Percentiles rank a stretch among this genome's conserved stretches.
Evolutionary conservation across 2,888 invertebrate genomes (phyloP).

Genomic region (Suillia variegata): DNA sequence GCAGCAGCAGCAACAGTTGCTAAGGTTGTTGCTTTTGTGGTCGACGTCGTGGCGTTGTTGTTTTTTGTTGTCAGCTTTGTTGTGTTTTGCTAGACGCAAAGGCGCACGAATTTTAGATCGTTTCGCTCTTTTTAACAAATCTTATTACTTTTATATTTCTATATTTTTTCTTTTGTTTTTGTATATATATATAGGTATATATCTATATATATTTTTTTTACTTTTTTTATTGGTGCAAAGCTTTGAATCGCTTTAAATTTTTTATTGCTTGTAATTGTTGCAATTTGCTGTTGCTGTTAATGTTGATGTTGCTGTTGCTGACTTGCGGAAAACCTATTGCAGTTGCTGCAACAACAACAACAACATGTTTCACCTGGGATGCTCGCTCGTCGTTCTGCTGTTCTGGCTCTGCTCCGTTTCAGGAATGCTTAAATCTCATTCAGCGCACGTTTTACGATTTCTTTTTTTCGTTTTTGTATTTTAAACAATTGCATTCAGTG

Average conservation of each 20-base stretch:
- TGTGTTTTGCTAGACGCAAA: not conserved
- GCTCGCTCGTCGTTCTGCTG: too few relatives aligned
- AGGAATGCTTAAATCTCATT: not conserved
- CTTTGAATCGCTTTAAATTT: not conserved
- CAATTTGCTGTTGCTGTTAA: too few relatives aligned
- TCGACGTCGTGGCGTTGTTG: conserved; percentile 41
- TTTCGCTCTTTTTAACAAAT: too few relatives aligned
- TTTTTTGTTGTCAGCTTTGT: not conserved
- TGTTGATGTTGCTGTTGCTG: too few relatives aligned
- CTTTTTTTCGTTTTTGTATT: not conserved
- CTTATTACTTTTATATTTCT: not conserved
- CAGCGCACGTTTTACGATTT: not conserved
- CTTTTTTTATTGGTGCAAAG: conserved; percentile 16
- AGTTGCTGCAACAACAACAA: conserved; percentile 2
- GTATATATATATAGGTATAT: not conserved
- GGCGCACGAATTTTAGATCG: not conserved
- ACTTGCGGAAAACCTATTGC: conserved; percentile 13
- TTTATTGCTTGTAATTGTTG: conserved; percentile 8
- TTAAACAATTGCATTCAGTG: conserved; percentile 22
- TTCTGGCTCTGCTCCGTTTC: too few relatives aligned
- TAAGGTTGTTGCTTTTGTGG: conserved; percentile 48
- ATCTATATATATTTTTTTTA: conserved; percentile 14
- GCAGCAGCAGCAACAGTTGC: conserved; percentile 45
- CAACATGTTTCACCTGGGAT: not conserved
- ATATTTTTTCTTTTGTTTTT: not conserved